Percentiles rank a stretch among this genome's conserved stretches.
phyloP scores from a whole-genome alignment of 2,797 vertebrate species.

The Tarsius wallacei region DNA sequence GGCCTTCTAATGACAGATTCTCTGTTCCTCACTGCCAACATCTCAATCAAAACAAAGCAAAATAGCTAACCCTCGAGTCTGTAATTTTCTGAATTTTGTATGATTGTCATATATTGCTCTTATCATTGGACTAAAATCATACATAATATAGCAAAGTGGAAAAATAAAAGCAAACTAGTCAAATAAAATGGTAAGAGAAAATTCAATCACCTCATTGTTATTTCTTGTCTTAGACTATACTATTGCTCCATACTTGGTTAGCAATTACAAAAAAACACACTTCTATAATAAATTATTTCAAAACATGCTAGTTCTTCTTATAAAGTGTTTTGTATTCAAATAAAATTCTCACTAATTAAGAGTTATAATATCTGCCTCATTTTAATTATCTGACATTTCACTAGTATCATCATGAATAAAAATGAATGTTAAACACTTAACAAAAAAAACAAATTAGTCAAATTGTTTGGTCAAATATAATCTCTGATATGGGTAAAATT shows the following conservation, averaged over 20 bases:
- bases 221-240: neutral
- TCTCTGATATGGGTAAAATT: neutral
- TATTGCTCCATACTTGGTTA: neutral
- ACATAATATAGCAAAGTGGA: neutral
- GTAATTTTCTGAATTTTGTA: neutral
- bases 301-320: neutral
- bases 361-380: neutral
- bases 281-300: neutral
- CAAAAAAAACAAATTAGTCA: neutral
- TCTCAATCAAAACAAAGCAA: neutral
- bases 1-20: neutral
- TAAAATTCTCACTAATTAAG: neutral
- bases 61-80: neutral
- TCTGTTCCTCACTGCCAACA: neutral
- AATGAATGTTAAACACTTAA: constrained; percentile 34
- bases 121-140: neutral
- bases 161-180: neutral
- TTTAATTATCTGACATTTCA: constrained; percentile 44
- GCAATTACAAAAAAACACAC: neutral
- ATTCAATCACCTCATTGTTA: neutral
- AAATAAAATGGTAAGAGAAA: neutral
- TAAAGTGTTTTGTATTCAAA: neutral
- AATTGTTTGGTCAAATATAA: neutral
- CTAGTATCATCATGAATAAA: neutral
- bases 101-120: neutral